Conservation (phyloP, 2,113 vertebrate species). For the Oryzias melastigma region DNA sequence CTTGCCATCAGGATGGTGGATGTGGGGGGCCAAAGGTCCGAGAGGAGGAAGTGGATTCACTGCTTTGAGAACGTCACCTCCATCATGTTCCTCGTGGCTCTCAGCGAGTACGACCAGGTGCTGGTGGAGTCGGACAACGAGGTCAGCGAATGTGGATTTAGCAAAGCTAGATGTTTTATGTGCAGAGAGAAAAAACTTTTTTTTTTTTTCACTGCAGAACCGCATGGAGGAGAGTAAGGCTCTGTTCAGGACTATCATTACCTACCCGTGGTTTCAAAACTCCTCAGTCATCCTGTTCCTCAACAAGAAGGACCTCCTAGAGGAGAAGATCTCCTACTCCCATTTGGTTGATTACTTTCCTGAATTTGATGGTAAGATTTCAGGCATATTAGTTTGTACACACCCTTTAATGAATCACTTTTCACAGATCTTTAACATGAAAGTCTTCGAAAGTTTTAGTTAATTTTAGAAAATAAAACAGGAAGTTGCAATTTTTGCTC, state of each 20-base stretch:
- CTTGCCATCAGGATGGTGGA: slow-evolving; percentile 90
- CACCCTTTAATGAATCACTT: too few relatives aligned
- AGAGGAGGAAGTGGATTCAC: slow-evolving; percentile 99
- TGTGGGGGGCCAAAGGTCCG: slow-evolving; percentile 95
- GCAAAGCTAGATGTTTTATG: background rate
- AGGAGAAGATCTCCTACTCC: slow-evolving; percentile 96
- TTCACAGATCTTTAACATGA: too few relatives aligned
- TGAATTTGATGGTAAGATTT: slow-evolving; percentile 91
- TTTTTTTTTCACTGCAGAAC: slow-evolving; percentile 76
- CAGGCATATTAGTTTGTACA: background rate
- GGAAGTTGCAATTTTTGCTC: too few relatives aligned
- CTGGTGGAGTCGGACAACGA: slow-evolving; percentile 98
- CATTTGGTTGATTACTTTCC: slow-evolving; percentile 99
- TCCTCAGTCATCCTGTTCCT: slow-evolving; percentile 99
- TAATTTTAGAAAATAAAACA: too few relatives aligned
- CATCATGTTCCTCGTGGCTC: slow-evolving; percentile 98
- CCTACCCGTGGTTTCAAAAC: slow-evolving; percentile 99
- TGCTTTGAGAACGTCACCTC: slow-evolving; percentile 99
- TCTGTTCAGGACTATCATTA: slow-evolving; percentile 97
- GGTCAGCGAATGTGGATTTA: slow-evolving; percentile 67
- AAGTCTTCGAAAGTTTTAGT: too few relatives aligned
- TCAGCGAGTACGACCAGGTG: slow-evolving; percentile 99
- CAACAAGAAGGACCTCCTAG: slow-evolving; percentile 98
- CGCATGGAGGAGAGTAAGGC: slow-evolving; percentile 99
- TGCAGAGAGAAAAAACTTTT: background rate